Percentiles rank a stretch among this genome's conserved stretches.
Evolutionary conservation across 2,797 vertebrate genomes (phyloP).

Genomic region (Martes flavigula): DNA sequence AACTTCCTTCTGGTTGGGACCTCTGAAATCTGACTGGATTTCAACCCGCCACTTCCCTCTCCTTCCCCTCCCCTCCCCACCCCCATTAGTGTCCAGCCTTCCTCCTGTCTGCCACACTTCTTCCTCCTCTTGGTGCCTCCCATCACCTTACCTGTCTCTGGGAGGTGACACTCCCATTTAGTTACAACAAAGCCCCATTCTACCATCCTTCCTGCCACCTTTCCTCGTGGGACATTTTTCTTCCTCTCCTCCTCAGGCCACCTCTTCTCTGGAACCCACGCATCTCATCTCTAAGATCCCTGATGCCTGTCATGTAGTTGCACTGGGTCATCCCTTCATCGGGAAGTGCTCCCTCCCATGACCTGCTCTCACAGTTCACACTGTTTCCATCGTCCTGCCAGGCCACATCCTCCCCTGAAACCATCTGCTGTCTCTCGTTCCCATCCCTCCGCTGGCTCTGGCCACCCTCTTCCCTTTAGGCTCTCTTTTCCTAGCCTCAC

Average conservation of each 20-base stretch:
- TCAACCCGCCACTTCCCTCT: not conserved
- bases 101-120: not conserved
- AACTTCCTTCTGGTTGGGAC: not conserved
- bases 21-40: not conserved
- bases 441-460: not conserved
- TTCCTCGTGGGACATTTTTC: not conserved
- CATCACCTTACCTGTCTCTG: not conserved
- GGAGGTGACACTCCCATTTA: not conserved
- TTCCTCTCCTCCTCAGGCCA: too few species aligned
- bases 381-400: not conserved
- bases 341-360: not conserved
- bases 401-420: too few species aligned
- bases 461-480: not conserved
- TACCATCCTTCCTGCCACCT: not conserved
- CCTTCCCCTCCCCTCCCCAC: not conserved
- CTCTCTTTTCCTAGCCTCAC: not conserved
- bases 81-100: not conserved
- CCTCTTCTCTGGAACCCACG: not conserved
- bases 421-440: not conserved
- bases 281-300: not conserved
- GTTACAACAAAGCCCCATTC: not conserved
- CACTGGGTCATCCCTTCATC: rapidly evolving
- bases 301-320: not conserved
- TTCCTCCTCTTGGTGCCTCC: not conserved
- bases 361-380: not conserved